Evolutionary conservation across 2,113 vertebrate species (phyloP).

Genomic region (Monopterus albus): DNA sequence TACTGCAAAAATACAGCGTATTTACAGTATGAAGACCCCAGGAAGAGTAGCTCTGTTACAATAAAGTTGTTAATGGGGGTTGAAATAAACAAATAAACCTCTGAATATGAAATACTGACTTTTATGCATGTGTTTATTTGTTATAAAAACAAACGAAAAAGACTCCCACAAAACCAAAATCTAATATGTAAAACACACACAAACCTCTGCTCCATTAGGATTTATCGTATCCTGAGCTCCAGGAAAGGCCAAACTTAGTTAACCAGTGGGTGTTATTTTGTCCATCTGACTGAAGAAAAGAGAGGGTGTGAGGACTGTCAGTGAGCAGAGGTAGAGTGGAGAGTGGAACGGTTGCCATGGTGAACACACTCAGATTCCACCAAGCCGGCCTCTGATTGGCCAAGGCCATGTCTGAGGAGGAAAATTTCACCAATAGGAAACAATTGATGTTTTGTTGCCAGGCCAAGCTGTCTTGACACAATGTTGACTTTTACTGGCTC

Average conservation of each 20-base stretch:
- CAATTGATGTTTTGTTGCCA: conserved; percentile 82
- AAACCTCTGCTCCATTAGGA: neutral
- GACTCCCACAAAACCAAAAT: neutral
- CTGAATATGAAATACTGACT: neutral
- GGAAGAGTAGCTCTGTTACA: too few species aligned
- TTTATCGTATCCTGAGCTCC: conserved; percentile 28
- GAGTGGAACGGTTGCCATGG: conserved; percentile 77
- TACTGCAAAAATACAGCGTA: too few species aligned
- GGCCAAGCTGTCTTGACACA: conserved; percentile 72
- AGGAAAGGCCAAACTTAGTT: conserved; percentile 42
- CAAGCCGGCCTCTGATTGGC: conserved; percentile 75
- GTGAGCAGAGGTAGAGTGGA: conserved; percentile 66
- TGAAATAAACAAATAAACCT: neutral
- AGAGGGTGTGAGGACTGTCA: conserved; percentile 58
- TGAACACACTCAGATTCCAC: conserved; percentile 66
- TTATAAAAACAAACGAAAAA: neutral
- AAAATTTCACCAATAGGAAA: conserved; percentile 83
- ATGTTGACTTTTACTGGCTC: conserved; percentile 72
- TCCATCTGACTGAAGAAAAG: conserved; percentile 60
- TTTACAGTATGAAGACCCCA: neutral
- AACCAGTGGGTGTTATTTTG: conserved; percentile 51
- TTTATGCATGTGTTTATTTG: neutral
- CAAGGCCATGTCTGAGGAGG: conserved; percentile 49
- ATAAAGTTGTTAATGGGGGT: neutral
- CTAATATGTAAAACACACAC: neutral